Evolutionary conservation across 23 tunicate species (phyloP), one percentile per base, ranked within the genome.

Genomic region (Aplidium turbinatum): DNA sequence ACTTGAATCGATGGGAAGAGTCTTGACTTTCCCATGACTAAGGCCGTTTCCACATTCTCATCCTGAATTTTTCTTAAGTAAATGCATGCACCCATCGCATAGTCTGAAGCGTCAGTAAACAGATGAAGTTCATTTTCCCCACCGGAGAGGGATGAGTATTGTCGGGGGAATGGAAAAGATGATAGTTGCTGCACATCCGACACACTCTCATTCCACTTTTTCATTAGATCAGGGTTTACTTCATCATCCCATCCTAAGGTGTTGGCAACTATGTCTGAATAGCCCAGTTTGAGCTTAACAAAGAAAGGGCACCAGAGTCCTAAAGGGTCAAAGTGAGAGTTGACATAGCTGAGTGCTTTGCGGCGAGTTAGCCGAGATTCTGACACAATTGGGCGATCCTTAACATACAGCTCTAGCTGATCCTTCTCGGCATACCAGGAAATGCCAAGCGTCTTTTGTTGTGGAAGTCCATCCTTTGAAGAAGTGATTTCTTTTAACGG

Each of bases 251-350:
- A 60, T 29, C 35, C 34, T 29, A 5, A 4, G 7, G 67, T 60
- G 6, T 6, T 4, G 35, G n/a, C 3, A 28, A 60, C 67, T 29
- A 60, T 60, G 11, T 60, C 21, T 9, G 67, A 60, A 60, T 60
- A 60, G 67, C 67, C 30, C 30, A 60, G 34, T n/a, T 60, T 60
- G 19, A 60, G n/a, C 36, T 60, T 60, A 4, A 60, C 67, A 4
- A 60, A 29, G 21, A 60, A 60, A 4, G 34, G 34, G n/a, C 35
- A 60, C 67, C 67, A 60, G 7, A 60, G 36, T 28, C 67, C 35
- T 29, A 60, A 30, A 29, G 67, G 35, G 36, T 60, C 67, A 30
- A 24, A 60, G 21, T 24, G n/a, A 6, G 67, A 60, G n/a, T 60
- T 60, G 24, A 60, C 6, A n/a, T 29, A 60, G 21, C 67, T 60